Evolutionary conservation across 2,888 invertebrate genomes (phyloP), one percentile per base, ranked within the genome.

Genomic region (Hypsopygia costalis): DNA sequence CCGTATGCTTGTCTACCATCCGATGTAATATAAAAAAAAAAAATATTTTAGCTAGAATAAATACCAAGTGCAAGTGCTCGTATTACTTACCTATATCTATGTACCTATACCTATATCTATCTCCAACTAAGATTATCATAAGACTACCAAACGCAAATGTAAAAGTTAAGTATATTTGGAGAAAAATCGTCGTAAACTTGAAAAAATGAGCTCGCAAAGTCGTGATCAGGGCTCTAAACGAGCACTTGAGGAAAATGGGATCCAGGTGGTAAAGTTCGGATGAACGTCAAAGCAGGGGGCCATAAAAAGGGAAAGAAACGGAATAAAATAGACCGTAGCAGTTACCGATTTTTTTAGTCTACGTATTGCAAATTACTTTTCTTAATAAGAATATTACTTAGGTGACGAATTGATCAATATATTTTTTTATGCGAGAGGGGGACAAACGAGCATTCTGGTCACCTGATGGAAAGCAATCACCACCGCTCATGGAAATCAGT

Each of bases 181-280:
- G 42, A 52, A 57, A 61, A 59, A 49, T 46, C 51, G 44, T 44
- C 47, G 44, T 53, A 55, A 54, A 59, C 52, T 46, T 52, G 40
- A 53, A 53, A 62, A 67, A 67, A 65, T 67, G 55, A 67, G 69
- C 59, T 59, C 55, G 54, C 16, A 16, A 58, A 51, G 46, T 49
- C 55, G 60, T 63, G 60, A 68, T 68, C 67, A 57, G 57, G 62
- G 57, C 56, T 52, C 58, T 64, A 62, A 76, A 66, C 53, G 60
- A 60, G 62, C 61, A 67, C 68, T 74, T 67, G 62, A 69, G 60
- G 60, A 56, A 66, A 74, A 72, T 75, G 62, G 60, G 55, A 60
- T 62, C 61, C 68, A 68, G 65, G 68, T 66, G 58, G 59, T 47
- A 58, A 59, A 61, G 46, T 58, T 62, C 61, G 47, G 44, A 48